Evolutionary conservation across 1,140 invertebrate species (phyloP).

Genomic region (Drosophila lini): DNA sequence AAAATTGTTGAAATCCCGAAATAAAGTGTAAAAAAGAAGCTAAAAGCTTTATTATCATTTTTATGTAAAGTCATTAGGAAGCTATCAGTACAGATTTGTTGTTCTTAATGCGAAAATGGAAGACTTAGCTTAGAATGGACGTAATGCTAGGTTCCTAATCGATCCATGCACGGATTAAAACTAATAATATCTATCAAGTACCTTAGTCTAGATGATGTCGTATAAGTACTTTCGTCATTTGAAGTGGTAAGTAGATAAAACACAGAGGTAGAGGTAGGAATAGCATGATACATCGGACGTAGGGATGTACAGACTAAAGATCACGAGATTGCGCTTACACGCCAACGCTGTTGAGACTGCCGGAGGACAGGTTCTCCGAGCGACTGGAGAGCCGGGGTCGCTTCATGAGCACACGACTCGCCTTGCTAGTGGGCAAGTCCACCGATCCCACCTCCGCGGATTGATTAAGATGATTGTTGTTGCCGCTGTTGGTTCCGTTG

Average conservation of each 20-base stretch:
- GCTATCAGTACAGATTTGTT: slow-evolving; percentile 76
- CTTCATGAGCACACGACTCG: slow-evolving; percentile 62
- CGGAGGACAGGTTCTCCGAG: slow-evolving; percentile 76
- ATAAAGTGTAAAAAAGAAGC: slow-evolving; percentile 37
- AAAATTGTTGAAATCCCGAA: not conserved
- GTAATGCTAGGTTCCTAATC: slow-evolving; percentile 30
- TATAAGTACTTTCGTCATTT: slow-evolving; percentile 68
- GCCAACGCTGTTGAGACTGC: slow-evolving; percentile 77
- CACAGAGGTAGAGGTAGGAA: slow-evolving; percentile 67
- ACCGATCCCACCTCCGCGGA: slow-evolving; percentile 58
- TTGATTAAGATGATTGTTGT: slow-evolving; percentile 74
- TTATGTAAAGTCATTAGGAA: slow-evolving; percentile 52
- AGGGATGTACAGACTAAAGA: slow-evolving; percentile 69
- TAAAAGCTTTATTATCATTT: slow-evolving; percentile 63
- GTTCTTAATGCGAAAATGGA: slow-evolving; percentile 62
- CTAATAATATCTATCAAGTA: slow-evolving; percentile 68
- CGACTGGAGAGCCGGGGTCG: slow-evolving; percentile 71
- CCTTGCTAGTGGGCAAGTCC: slow-evolving; percentile 40
- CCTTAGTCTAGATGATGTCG: slow-evolving; percentile 35
- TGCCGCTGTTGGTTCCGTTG: slow-evolving; percentile 47
- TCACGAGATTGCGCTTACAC: slow-evolving; percentile 71
- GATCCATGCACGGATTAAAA: slow-evolving; percentile 30
- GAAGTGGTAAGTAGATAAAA: slow-evolving; percentile 53
- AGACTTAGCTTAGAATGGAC: slow-evolving; percentile 66
- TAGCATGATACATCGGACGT: slow-evolving; percentile 44